Evolutionary conservation across 2,113 vertebrate species (phyloP).

Genomic region (Sphyrna mokarran): DNA sequence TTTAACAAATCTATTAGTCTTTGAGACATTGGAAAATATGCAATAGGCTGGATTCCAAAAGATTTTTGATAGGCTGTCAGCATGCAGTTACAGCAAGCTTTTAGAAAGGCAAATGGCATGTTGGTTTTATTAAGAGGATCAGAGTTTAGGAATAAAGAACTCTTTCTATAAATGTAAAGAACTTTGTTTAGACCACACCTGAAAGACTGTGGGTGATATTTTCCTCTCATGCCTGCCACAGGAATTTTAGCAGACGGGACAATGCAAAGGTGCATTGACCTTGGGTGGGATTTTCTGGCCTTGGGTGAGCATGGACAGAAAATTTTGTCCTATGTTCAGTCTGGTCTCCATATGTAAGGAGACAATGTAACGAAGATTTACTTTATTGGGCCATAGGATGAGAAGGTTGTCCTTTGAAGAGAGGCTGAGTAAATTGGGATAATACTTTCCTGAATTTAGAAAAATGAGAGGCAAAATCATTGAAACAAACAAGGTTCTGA

Average conservation of each 20-base stretch:
- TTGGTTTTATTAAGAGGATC: not conserved
- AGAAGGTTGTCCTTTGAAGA: not conserved
- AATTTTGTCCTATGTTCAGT: not conserved
- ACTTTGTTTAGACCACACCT: not conserved
- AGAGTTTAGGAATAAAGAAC: not conserved
- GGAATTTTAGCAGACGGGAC: no score
- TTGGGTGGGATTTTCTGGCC: no score
- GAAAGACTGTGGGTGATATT: not conserved
- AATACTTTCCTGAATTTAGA: not conserved
- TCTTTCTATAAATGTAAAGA: not conserved
- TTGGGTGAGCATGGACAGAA: no score
- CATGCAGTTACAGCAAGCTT: no score
- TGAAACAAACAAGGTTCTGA: not conserved
- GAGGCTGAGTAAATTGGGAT: not conserved
- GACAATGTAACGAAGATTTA: not conserved
- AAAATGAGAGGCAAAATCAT: not conserved
- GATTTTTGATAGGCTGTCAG: no score
- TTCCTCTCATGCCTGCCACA: no score
- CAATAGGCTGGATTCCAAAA: no score
- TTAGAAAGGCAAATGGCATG: no score
- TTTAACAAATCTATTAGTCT: no score
- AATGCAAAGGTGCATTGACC: no score
- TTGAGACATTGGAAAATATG: no score
- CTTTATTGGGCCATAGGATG: not conserved
- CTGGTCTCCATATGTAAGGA: not conserved